Conservation (phyloP, 2,113 vertebrate species). For the Grammomys surdaster region DNA sequence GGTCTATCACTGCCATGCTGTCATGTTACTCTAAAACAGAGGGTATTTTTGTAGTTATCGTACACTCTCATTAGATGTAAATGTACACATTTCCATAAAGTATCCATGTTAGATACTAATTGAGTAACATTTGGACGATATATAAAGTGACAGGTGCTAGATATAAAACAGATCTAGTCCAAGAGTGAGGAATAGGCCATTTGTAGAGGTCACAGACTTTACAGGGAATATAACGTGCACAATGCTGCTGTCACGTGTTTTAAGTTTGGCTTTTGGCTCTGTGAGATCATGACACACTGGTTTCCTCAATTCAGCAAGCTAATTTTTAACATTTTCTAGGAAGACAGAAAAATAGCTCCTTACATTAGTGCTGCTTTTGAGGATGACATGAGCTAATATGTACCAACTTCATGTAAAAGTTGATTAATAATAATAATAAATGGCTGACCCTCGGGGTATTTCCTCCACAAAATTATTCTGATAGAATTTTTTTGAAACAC, state of each 20-base stretch:
- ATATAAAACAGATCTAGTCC: background rate
- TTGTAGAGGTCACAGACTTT: background rate
- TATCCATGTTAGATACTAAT: conserved; percentile 25
- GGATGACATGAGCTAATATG: background rate
- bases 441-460: background rate
- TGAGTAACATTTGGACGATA: background rate
- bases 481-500: background rate
- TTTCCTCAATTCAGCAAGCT: background rate
- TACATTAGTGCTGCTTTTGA: background rate
- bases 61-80: background rate
- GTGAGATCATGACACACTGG: background rate
- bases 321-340: background rate
- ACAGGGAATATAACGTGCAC: background rate
- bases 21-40: background rate
- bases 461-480: background rate
- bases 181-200: background rate
- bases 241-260: background rate
- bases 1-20: conserved; percentile 10
- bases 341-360: background rate
- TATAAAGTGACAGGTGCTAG: background rate
- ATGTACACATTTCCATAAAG: background rate
- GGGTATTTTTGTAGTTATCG: background rate
- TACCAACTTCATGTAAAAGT: background rate
- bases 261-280: background rate
- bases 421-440: background rate